Percentiles rank a stretch among this genome's conserved stretches.
phyloP scores from a whole-genome alignment of 2,888 invertebrate genomes.

The Lycophotia porphyrea region DNA sequence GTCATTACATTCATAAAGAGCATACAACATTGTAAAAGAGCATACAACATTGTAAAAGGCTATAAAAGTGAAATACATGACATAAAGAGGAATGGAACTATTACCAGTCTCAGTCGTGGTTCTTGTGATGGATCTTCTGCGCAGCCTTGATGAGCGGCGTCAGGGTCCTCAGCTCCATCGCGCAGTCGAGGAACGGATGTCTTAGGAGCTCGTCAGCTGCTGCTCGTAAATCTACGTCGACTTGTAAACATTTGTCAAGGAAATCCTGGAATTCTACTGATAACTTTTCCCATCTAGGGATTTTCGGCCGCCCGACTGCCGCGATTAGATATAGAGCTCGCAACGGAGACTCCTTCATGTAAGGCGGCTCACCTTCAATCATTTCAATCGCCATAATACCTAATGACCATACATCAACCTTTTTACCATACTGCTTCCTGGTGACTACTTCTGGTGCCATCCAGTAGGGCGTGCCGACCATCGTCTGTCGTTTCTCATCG shows the following conservation, averaged over 20 bases:
- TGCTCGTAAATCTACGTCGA: conserved; percentile 94
- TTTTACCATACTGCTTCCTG: conserved; percentile 97
- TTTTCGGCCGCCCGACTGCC: conserved; percentile 97
- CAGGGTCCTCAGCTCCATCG: conserved; percentile 95
- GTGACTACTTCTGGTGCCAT: conserved; percentile 99
- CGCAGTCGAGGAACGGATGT: conserved; percentile 94
- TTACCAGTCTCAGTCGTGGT: conserved; percentile 82
- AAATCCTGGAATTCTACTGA: conserved; percentile 95
- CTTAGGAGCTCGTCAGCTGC: conserved; percentile 94
- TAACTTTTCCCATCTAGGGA: conserved; percentile 95
- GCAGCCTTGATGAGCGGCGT: conserved; percentile 98
- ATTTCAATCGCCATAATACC: conserved; percentile 99
- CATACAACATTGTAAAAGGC: conserved; percentile 78
- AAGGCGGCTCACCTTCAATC: conserved; percentile 99
- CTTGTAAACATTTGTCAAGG: conserved; percentile 96
- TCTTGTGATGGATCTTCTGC: conserved; percentile 94
- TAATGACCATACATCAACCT: conserved; percentile 98
- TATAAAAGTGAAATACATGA: conserved; percentile 77
- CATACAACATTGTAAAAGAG: conserved; percentile 78
- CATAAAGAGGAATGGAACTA: conserved; percentile 75
- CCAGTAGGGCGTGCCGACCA: conserved; percentile 99
- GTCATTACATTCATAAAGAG: conserved; percentile 69
- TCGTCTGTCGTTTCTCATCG: conserved; percentile 98
- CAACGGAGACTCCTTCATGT: conserved; percentile 98
- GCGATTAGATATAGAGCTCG: conserved; percentile 98